Conservation (phyloP, 2,888 invertebrate genomes). For the Limnephilus auricula region DNA sequence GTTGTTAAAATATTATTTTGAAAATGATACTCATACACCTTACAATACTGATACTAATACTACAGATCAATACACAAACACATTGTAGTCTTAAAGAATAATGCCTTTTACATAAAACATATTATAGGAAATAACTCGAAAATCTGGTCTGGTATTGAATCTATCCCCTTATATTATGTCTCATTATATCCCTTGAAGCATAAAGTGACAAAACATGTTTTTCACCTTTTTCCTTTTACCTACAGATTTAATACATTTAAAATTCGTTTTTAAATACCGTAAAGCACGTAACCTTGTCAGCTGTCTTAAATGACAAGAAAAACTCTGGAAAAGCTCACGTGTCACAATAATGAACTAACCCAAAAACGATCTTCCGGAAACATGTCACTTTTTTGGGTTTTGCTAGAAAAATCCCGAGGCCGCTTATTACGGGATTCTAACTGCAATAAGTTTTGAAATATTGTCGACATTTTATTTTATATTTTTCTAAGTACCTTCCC, state of each 20-base stretch:
- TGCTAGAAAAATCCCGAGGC: background rate
- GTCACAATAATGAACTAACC: slow-evolving; percentile 32
- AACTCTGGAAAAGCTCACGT: slow-evolving; percentile 20
- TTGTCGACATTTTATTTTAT: background rate
- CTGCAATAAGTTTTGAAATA: background rate
- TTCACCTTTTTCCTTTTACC: background rate
- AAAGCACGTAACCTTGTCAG: slow-evolving; percentile 24
- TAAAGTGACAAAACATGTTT: background rate
- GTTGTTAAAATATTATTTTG: too few species aligned
- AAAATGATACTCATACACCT: too few species aligned
- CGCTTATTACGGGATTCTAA: background rate
- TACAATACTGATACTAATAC: too few species aligned
- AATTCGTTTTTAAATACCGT: background rate
- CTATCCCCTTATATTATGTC: background rate
- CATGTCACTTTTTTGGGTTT: slow-evolving; percentile 21
- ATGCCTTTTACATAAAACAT: background rate
- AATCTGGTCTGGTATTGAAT: background rate
- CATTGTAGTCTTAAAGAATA: too few species aligned
- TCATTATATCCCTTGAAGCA: background rate
- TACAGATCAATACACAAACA: too few species aligned
- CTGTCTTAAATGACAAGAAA: slow-evolving; percentile 11
- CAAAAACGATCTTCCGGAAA: slow-evolving; percentile 11
- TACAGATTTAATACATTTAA: background rate
- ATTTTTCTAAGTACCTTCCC: too few species aligned
- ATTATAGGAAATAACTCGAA: background rate